Evolutionary conservation across 2,888 invertebrate species (phyloP).

Genomic region (Ichneumon xanthorius): DNA sequence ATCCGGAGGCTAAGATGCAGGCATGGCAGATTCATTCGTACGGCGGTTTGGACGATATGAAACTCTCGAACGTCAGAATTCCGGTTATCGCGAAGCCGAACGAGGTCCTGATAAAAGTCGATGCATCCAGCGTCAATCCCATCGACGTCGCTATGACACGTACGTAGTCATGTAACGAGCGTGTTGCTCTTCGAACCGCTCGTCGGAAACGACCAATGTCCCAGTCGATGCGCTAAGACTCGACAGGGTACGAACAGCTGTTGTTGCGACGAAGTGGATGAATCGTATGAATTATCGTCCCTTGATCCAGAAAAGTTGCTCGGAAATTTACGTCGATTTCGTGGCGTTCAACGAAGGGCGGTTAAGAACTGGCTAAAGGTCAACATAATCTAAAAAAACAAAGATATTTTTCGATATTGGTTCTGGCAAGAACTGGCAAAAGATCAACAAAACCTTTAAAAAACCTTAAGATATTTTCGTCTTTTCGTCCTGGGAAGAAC

Average conservation of each 20-base stretch:
- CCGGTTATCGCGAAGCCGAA: conserved; percentile 90
- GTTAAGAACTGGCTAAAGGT: too few species aligned
- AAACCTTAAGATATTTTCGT: too few species aligned
- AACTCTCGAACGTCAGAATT: conserved; percentile 88
- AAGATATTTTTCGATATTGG: too few species aligned
- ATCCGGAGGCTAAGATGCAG: conserved; percentile 85
- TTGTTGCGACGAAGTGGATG: background rate
- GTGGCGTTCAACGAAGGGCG: too few species aligned
- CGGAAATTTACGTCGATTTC: too few species aligned
- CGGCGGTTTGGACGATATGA: conserved; percentile 89
- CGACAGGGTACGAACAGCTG: background rate
- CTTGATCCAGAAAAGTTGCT: too few species aligned
- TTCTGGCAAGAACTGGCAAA: too few species aligned
- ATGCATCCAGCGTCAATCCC: conserved; percentile 96
- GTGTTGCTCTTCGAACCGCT: background rate
- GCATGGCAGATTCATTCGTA: conserved; percentile 95
- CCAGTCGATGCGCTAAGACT: background rate
- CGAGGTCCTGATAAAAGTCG: conserved; percentile 93
- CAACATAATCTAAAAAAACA: too few species aligned
- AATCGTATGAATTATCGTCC: background rate
- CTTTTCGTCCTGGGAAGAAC: too few species aligned
- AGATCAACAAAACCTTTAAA: too few species aligned
- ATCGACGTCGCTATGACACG: conserved; percentile 95
- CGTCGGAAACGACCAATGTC: background rate
- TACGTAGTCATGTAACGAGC: conserved; percentile 80